A percentile compares a stretch with the other conserved stretches of the same genome.
Evolutionary conservation across 2,113 vertebrate genomes (phyloP).

Genomic region (Mastomys natalensis): DNA sequence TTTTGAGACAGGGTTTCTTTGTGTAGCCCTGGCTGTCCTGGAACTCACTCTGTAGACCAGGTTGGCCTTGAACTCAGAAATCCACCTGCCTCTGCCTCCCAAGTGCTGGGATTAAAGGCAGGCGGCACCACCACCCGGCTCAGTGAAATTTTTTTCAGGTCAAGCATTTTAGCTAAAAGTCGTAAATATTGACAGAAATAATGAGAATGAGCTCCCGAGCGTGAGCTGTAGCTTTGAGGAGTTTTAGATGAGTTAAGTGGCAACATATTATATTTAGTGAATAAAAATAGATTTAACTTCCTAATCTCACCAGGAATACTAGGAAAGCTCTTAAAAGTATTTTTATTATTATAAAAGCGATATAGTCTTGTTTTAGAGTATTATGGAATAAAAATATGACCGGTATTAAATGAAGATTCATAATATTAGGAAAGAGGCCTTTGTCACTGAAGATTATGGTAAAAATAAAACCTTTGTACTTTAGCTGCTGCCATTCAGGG

Average conservation of each 20-base stretch:
- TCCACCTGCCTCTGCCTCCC: no score
- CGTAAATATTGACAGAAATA: not conserved
- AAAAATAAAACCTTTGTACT: slow-evolving; percentile 48
- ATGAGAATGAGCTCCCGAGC: slow-evolving; percentile 32
- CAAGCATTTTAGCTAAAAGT: not conserved
- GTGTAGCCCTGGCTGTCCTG: no score
- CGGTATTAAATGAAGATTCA: not conserved
- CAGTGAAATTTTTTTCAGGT: no score
- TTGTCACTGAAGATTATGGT: not conserved
- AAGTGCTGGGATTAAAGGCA: no score
- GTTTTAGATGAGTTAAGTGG: not conserved
- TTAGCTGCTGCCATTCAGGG: not conserved
- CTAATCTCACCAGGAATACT: slow-evolving; percentile 13
- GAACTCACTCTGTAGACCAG: no score
- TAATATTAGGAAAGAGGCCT: not conserved
- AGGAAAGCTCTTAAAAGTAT: not conserved
- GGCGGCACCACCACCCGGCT: no score
- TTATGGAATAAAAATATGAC: slow-evolving; percentile 7
- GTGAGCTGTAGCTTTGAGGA: not conserved
- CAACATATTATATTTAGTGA: not conserved
- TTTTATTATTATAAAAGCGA: slow-evolving; percentile 16
- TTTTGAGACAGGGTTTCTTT: no score
- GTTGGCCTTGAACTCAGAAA: no score
- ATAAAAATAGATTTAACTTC: not conserved
- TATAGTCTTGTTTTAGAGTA: slow-evolving; percentile 15